Base-by-base conservation (phyloP, 2,797 vertebrate species). In the Stomatorhinus walkeri region DNA sequence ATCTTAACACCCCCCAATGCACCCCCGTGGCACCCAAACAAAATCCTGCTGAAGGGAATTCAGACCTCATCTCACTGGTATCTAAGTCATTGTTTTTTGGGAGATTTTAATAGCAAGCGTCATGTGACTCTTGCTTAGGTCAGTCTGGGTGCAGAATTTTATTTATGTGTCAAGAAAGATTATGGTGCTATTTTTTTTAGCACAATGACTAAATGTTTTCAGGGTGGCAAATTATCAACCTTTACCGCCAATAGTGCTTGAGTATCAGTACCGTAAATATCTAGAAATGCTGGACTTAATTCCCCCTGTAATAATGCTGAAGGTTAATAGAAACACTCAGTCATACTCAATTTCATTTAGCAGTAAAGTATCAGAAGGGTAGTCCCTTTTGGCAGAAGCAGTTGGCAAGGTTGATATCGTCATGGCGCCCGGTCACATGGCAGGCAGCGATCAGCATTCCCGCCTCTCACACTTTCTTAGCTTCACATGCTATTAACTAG, bases 401-500 rank as follows among this genome's bases (percentile, higher is more conserved):
- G 56, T 22, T 22, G 61, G 32, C 10, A 52, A 61, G 40, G 68
- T 48, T n/a, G 85, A 32, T 76, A 88, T 61, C 64, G 59, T 22
- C 40, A 46, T 46, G 28, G 52, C 28, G 85, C 85, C 56, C 40
- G 28, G 88, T 52, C 68, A 46, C 89, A 86, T 64, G 59, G 22
- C 22, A 61, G 59, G 7, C 59, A 10, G 59, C 8, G 81, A 64
- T 88, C 87, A 10, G 68, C 91, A 72, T 88, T 91, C 89, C 89
- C 89, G 92, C 89, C 90, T 79, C 72, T 79, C 36, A 68, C 10
- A 14, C 40, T 56, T 3, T 0, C 88, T 89, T 91, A 91, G 90
- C 91, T 91, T 92, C 90, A 92, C 90, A 91, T 93, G 90, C 89
- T 91, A 91, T 93, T 92, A 93, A 92, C n/a, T n/a, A n/a, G n/a